Evolutionary conservation across 2,888 invertebrate species (phyloP).

Genomic region (Brachyopa scutellaris): DNA sequence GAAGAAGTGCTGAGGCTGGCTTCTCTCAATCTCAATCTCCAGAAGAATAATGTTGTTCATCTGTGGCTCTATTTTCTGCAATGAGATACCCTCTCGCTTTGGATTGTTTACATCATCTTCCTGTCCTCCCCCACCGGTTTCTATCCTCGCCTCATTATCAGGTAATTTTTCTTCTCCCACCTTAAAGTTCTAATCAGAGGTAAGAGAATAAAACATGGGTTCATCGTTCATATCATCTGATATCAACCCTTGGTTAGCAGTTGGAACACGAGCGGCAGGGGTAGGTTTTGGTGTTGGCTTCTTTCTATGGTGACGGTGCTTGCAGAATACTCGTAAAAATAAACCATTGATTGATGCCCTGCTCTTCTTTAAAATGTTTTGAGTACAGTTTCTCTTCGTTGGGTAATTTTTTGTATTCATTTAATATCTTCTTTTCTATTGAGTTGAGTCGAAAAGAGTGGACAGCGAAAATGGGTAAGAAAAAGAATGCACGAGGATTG

Average conservation of each 20-base stretch:
- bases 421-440: neutral
- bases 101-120: constrained; percentile 51
- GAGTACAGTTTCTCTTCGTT: constrained; percentile 70
- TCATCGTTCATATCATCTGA: neutral
- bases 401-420: constrained; percentile 14
- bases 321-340: neutral
- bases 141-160: constrained; percentile 5
- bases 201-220: constrained; percentile 26
- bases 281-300: neutral
- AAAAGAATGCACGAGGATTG: constrained; percentile 51
- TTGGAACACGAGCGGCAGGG: neutral
- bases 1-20: constrained; percentile 41
- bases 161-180: constrained; percentile 7
- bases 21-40: constrained; percentile 42
- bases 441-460: constrained; percentile 32
- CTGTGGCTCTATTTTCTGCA: constrained; percentile 29
- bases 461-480: constrained; percentile 28
- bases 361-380: constrained; percentile 61
- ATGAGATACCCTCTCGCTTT: constrained; percentile 42
- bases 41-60: constrained; percentile 9
- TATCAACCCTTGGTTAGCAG: constrained; percentile 15
- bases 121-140: neutral
- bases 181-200: neutral
- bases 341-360: constrained; percentile 63
- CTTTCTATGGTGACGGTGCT: constrained; percentile 20